phyloP scores from a whole-genome alignment of 2,797 vertebrate genomes.

The Sebastes hopkinsi region DNA sequence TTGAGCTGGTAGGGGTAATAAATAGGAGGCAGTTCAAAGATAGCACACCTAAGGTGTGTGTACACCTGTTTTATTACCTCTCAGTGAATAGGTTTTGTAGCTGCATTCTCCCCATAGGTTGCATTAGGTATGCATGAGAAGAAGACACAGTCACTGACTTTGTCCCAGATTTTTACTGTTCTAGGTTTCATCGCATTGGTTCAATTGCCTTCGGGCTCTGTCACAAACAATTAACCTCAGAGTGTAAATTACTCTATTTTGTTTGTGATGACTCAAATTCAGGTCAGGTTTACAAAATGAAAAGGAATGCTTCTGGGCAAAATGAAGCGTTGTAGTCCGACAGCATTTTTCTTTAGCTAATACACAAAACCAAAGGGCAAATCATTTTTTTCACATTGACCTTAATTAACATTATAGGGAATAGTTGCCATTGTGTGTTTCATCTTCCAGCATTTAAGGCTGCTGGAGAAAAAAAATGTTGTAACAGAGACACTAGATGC shows the following conservation, averaged over 20 bases:
- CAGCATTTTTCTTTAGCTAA: neutral
- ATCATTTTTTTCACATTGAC: neutral
- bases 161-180: slow-evolving; percentile 75
- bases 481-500: neutral
- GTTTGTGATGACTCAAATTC: slow-evolving; percentile 49
- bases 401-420: neutral
- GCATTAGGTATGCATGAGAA: slow-evolving; percentile 68
- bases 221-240: slow-evolving; percentile 59
- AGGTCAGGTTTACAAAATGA: slow-evolving; percentile 43
- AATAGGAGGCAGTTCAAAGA: neutral
- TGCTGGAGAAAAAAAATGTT: neutral
- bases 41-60: neutral
- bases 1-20: neutral
- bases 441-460: neutral
- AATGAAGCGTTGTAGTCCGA: neutral
- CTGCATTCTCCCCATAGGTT: slow-evolving; percentile 60
- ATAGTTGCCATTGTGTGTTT: neutral
- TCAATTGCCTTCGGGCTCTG: slow-evolving; percentile 64
- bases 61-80: neutral
- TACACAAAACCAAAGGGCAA: neutral
- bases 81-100: slow-evolving; percentile 7
- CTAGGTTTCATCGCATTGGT: slow-evolving; percentile 42
- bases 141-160: slow-evolving; percentile 66
- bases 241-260: slow-evolving; percentile 50
- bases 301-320: neutral